Conservation (phyloP, 1,140 invertebrate genomes). For the Drosophila funebris region DNA sequence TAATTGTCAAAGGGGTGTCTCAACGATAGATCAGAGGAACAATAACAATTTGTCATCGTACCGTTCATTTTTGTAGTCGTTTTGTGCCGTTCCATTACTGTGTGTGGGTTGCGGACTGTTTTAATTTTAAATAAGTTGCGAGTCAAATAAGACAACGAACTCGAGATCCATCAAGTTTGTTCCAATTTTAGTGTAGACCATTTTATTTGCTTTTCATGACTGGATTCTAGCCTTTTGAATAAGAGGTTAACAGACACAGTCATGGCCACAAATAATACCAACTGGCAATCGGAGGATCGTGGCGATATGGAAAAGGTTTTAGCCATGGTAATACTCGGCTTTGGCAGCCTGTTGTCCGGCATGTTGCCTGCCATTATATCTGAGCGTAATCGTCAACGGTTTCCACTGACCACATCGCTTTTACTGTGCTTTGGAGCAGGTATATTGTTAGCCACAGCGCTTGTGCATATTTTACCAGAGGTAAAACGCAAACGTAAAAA, state of each 20-base stretch:
- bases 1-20: not conserved
- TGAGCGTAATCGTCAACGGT: constrained; percentile 84
- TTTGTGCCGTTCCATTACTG: not conserved
- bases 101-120: not conserved
- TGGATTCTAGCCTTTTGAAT: constrained; percentile 11
- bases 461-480: constrained; percentile 94
- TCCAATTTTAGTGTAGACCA: constrained; percentile 18
- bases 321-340: constrained; percentile 88
- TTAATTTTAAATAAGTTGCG: constrained; percentile 20
- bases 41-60: constrained; percentile 21
- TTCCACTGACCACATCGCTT: constrained; percentile 87
- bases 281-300: constrained; percentile 33
- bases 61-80: constrained; percentile 11
- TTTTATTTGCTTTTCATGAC: constrained; percentile 48
- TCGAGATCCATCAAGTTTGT: not conserved
- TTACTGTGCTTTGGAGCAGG: constrained; percentile 93
- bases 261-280: constrained; percentile 18
- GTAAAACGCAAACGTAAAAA: constrained; percentile 79
- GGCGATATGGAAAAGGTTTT: constrained; percentile 87
- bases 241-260: constrained; percentile 38
- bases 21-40: not conserved
- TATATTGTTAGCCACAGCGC: constrained; percentile 91
- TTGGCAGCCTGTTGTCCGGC: constrained; percentile 88
- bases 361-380: constrained; percentile 87
- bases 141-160: constrained; percentile 47